Percentiles rank a stretch among this genome's conserved stretches.
Conservation (phyloP, 2,797 vertebrate genomes). For the Chromobotia macracanthus region DNA sequence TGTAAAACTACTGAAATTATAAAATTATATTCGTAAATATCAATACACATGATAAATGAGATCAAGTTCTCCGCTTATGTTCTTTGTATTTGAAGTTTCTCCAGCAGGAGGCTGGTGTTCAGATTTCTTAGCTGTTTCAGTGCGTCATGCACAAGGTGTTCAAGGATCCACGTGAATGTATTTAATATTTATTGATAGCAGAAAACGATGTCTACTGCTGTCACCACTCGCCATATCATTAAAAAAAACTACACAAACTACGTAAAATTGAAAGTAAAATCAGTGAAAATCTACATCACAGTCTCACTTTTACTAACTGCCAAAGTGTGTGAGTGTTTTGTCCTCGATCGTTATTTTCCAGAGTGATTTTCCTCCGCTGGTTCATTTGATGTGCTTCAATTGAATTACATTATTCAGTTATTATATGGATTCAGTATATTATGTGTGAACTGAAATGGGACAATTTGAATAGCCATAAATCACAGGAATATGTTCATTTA, state of each 20-base stretch:
- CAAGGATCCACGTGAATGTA: neutral
- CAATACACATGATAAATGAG: slow-evolving; percentile 4
- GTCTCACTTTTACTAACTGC: too few species aligned
- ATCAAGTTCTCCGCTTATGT: neutral
- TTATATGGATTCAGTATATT: neutral
- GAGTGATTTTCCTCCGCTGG: too few species aligned
- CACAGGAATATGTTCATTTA: neutral
- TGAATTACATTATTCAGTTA: too few species aligned
- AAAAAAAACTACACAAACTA: neutral
- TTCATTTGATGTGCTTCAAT: too few species aligned
- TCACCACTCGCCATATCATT: too few species aligned
- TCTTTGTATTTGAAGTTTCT: neutral
- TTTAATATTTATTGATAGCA: neutral
- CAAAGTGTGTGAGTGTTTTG: too few species aligned
- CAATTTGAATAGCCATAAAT: neutral
- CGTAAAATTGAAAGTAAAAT: neutral
- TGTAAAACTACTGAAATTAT: slow-evolving; percentile 8
- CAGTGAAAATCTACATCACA: too few species aligned
- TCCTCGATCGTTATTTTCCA: too few species aligned
- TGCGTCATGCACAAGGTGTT: neutral
- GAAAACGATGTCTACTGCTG: neutral
- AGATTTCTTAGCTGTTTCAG: neutral
- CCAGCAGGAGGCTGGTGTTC: too few species aligned
- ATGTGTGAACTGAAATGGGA: slow-evolving; percentile 1
- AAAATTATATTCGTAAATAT: slow-evolving; percentile 19